phyloP scores from a whole-genome alignment of 2,113 vertebrate genomes.

The Grammomys dolichurus region DNA sequence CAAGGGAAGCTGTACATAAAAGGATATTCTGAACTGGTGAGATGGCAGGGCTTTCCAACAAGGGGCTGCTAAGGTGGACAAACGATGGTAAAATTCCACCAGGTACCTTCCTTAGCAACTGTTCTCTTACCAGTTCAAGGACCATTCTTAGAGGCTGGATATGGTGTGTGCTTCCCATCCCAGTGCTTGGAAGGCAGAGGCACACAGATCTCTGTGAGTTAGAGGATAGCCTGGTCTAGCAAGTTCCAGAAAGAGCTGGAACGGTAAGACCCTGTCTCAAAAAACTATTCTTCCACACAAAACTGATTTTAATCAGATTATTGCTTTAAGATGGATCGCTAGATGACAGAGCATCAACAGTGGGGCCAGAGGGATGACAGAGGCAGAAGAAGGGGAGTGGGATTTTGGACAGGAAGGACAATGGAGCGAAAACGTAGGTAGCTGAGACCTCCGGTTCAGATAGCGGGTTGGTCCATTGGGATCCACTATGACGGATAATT shows the following conservation, averaged over 20 bases:
- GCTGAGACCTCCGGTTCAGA: no score
- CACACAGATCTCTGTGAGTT: neutral
- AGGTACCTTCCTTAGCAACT: neutral
- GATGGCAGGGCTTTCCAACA: neutral
- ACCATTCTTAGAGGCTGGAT: neutral
- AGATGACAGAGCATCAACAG: neutral
- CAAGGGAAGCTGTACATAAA: neutral
- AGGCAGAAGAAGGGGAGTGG: no score
- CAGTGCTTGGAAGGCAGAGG: neutral
- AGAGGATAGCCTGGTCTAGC: neutral
- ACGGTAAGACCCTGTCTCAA: neutral
- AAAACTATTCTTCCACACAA: neutral
- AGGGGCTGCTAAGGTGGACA: neutral
- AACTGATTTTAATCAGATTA: neutral
- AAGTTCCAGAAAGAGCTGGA: neutral
- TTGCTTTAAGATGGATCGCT: neutral
- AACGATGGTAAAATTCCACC: neutral
- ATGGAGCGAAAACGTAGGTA: no score
- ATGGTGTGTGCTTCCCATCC: neutral
- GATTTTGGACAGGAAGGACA: no score
- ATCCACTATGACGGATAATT: no score
- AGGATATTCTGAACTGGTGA: neutral
- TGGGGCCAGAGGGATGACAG: no score
- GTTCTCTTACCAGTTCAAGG: neutral
- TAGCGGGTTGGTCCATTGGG: no score